Evolutionary conservation across 2,888 invertebrate genomes (phyloP), one percentile per base, ranked within the genome.

Genomic region (Trissolcus brochymenae): DNA sequence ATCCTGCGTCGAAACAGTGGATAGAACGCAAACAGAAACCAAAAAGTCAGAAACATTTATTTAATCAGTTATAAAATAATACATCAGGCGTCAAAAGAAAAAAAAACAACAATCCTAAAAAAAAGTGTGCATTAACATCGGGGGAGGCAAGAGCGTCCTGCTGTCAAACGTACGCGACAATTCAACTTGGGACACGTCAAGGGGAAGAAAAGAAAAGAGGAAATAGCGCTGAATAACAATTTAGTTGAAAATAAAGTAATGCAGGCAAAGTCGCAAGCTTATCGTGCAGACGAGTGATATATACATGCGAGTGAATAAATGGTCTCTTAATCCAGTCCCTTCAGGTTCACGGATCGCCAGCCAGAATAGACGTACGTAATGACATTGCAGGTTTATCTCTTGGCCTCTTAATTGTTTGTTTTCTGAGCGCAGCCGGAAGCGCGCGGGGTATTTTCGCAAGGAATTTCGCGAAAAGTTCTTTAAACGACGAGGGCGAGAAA

Each of bases 311-410:
- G 56, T 65, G 76, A 79, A 76, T 79, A 76, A 79, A 79, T 79
- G 70, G 78, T 71, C 71, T 56, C 72, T 80, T 81, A 81, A 82
- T 81, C 79, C 81, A 72, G 66, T 76, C 73, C 79, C 79, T 80
- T 79, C 75, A 76, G 80, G 71, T 82, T 81, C 81, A 82, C 77
- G 79, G 79, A 68, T 61, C 76, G 66, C 76, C 71, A 68, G 78
- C 76, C 78, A 80, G 79, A 81, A 81, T 76, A 76, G 74, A 71
- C 77, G 73, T 75, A 75, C 72, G 73, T 81, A 81, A 82, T 81
- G 81, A 82, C 78, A 78, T 62, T 76, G 70, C 67, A 56, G 67
- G 67, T 76, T 80, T 82, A 81, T 80, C 79, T 80, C 60, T 25
- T 78, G 77, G 68, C 75, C 68, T 64, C 65, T 77, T 79, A 76